These are phyloP conservation scores for Silurus glanis DNA, from an alignment of 2,113 vertebrate species.

Conservation along the genomic window DNA sequence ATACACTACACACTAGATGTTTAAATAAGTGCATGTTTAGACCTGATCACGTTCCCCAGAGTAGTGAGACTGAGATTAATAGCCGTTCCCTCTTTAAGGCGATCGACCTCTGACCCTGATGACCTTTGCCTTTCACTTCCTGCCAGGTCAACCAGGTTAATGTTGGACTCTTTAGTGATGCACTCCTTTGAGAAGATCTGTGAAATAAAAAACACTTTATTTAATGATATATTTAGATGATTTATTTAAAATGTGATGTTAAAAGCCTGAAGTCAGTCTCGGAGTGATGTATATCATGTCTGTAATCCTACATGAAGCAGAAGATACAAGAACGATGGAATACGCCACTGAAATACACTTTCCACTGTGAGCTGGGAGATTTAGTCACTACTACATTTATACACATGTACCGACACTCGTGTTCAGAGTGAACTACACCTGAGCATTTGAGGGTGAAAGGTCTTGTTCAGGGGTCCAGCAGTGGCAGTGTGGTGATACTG, in stretches of 20 bases:
- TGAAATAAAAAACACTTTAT: background rate
- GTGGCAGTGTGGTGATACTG: too few species aligned
- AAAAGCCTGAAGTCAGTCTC: background rate
- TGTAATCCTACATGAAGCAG: background rate
- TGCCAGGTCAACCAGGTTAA: conserved; percentile 85
- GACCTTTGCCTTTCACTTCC: conserved; percentile 85
- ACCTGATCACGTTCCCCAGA: conserved; percentile 89
- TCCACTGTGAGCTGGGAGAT: too few species aligned
- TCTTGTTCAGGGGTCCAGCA: too few species aligned
- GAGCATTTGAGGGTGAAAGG: too few species aligned
- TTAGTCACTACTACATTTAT: too few species aligned
- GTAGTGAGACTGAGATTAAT: conserved; percentile 88
- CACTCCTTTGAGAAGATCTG: conserved; percentile 82
- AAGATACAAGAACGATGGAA: background rate
- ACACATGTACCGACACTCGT: too few species aligned
- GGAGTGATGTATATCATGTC: background rate
- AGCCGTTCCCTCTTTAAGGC: conserved; percentile 81
- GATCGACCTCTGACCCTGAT: conserved; percentile 81
- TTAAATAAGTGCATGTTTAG: background rate
- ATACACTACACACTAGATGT: background rate
- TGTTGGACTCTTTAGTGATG: conserved; percentile 82
- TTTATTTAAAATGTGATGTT: background rate
- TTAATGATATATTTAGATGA: background rate
- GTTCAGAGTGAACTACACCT: too few species aligned
- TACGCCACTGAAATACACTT: background rate